Conservation (phyloP, 2,797 vertebrate genomes). For the Acrossocheilus fasciatus region DNA sequence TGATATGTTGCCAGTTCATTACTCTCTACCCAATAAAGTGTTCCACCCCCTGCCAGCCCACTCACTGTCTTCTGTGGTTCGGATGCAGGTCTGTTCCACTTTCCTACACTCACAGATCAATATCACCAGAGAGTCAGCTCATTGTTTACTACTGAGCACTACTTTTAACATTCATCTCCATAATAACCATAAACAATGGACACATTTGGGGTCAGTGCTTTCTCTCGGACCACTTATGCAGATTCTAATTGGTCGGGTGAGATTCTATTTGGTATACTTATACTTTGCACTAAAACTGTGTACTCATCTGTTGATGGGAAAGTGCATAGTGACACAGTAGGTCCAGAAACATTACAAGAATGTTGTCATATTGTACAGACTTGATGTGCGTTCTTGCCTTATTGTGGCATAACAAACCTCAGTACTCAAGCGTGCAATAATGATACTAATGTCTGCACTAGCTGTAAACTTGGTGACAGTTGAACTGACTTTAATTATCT, state of each 20-base stretch:
- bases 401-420: not conserved
- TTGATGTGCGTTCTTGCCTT: not conserved
- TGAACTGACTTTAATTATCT: conserved; percentile 15
- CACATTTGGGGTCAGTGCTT: conserved; percentile 13
- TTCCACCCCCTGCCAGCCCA: conserved; percentile 5
- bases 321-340: not conserved
- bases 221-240: not conserved
- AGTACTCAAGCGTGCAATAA: not conserved
- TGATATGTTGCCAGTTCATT: conserved; percentile 43
- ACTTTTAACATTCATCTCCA: conserved; percentile 20
- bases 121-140: conserved; percentile 19
- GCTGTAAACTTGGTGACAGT: not conserved
- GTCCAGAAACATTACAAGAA: not conserved
- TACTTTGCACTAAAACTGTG: not conserved
- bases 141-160: conserved; percentile 35
- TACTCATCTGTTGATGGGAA: not conserved
- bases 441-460: not conserved
- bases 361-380: not conserved
- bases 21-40: conserved; percentile 31
- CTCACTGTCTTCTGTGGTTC: conserved; percentile 26
- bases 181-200: conserved; percentile 12
- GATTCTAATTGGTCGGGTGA: not conserved
- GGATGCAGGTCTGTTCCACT: conserved; percentile 27
- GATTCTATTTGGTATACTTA: not conserved
- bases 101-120: conserved; percentile 31